Base-by-base conservation (phyloP, 2,113 vertebrate species). In the Todiramphus chloris region DNA sequence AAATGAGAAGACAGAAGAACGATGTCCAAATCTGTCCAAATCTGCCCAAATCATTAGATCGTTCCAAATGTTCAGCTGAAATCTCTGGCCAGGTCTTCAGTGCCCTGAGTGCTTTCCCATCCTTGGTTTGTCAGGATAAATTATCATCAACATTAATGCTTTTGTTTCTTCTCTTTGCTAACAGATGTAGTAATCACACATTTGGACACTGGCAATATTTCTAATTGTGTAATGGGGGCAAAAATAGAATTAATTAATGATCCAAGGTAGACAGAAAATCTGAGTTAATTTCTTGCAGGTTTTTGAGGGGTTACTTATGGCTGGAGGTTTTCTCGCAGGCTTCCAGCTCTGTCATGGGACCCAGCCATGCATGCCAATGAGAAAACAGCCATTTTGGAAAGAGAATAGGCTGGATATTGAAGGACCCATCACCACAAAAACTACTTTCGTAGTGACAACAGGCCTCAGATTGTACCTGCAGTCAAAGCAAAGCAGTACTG, bases 211-310 rank as follows among this genome's bases (percentile, higher is more conserved):
- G 58, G 76, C 87, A 84, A 92, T 91, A 96, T 87, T 96, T 96
- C 82, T 97, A 93, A 97, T 92, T 94, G 84, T 83, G 50, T 87
- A 94, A 91, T 37, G 25, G 51, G 86, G 48, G 70, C 48, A 83
- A 63, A 96, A 88, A 64, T 19, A 94, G 68, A 97, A 94, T 95
- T 97, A 97, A 98, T 97, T 96, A 97, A 90, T 77, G 85, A 94
- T 73, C 39, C 55, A 91, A 94, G 58, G 83, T 93, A 96, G 59
- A 87, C 1, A 62, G 56, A 91, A 83, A 93, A 84, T 79, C 74
- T 31, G 69, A 96, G 63, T 86, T 94, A 90, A 95, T 96, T 97
- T 96, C 78, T 93, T 92, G 66, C 76, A 88, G 75, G 86, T 86
- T 97, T 89, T 87, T 77, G 76, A 93, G 44, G 85, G 66, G 41